phyloP scores from a whole-genome alignment of 1,140 invertebrate species.

The Pomacea maculata region DNA sequence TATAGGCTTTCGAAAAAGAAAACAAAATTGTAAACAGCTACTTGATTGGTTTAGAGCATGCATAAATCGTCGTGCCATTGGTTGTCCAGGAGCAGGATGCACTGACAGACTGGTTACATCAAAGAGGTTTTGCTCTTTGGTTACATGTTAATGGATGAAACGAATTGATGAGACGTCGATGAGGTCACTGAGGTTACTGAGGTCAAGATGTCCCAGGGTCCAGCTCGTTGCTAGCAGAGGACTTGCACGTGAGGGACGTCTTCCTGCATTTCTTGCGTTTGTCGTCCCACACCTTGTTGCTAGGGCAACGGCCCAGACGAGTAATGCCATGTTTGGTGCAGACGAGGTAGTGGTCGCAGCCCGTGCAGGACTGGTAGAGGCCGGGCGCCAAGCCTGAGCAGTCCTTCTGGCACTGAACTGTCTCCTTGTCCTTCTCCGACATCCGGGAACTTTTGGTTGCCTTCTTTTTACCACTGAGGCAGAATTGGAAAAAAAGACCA shows the following conservation, averaged over 20 bases:
- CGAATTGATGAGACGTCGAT: too few relatives aligned
- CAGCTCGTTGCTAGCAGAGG: too few relatives aligned
- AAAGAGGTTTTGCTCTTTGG: too few relatives aligned
- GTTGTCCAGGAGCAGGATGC: too few relatives aligned
- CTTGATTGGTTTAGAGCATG: too few relatives aligned
- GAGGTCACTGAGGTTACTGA: too few relatives aligned
- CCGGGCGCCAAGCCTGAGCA: background rate
- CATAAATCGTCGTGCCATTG: too few relatives aligned
- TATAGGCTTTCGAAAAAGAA: too few relatives aligned
- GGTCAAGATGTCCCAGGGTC: too few relatives aligned
- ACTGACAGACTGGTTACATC: too few relatives aligned
- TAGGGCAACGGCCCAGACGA: background rate
- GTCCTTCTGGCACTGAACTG: background rate
- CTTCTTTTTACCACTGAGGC: background rate
- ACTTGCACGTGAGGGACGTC: constrained; percentile 6
- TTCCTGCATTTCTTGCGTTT: constrained; percentile 7
- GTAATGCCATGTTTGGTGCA: constrained; percentile 13
- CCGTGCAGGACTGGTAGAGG: constrained; percentile 19
- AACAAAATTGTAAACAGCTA: too few relatives aligned
- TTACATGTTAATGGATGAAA: too few relatives aligned
- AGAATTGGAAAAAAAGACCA: background rate
- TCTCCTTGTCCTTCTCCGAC: background rate
- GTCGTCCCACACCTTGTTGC: constrained; percentile 17
- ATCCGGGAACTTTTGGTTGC: background rate
- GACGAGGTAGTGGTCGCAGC: constrained; percentile 21